Base-by-base conservation (phyloP, 1,140 invertebrate species). In the Drosophila mauritiana region DNA sequence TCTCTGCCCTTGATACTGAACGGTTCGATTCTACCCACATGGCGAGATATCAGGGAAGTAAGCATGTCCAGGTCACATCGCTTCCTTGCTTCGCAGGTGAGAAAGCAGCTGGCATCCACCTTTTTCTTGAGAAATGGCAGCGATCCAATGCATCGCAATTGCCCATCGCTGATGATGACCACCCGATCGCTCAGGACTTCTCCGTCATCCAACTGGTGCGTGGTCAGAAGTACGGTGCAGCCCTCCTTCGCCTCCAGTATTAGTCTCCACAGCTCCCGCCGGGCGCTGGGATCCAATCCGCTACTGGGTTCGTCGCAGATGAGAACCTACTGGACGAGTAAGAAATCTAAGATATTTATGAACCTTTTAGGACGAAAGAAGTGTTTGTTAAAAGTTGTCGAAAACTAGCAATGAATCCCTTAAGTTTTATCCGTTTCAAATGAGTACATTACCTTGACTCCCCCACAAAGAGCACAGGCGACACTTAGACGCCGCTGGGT, bases 141-240 rank as follows among this genome's bases (percentile, higher is more conserved):
- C 1, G 96, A 95, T 25, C 97, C 97, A 92, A 94, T 95, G 86
- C 97, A 98, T 76, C 95, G 94, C 1, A 98, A 91, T 48, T 94
- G 92, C 0, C 97, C 97, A 37, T 95, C 94, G 45, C 96, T 95
- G 94, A 98, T 96, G 46, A 98, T 98, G 2, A 97, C 97, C 62
- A 98, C 97, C 70, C 97, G 94, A 92, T 98, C 97, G 3, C 97
- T 97, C 0, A 99, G 93, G 17, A 96, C 94, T 93, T 99, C 98
- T 10, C 98, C 98, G 93, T 99, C 98, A 92, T 99, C 98, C 97
- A 99, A 98, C 91, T 97, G 98, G 92, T 99, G 98, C 1, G 98
- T 99, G 3, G 97, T 98, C 6, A 99, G 93, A 7, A 99, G 92
- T 77, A 99, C 97, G 11, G 97, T 98, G 51, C 94, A 91, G 0